Evolutionary conservation across 2,797 vertebrate species (phyloP).

Genomic region (Decapterus maruadsi): DNA sequence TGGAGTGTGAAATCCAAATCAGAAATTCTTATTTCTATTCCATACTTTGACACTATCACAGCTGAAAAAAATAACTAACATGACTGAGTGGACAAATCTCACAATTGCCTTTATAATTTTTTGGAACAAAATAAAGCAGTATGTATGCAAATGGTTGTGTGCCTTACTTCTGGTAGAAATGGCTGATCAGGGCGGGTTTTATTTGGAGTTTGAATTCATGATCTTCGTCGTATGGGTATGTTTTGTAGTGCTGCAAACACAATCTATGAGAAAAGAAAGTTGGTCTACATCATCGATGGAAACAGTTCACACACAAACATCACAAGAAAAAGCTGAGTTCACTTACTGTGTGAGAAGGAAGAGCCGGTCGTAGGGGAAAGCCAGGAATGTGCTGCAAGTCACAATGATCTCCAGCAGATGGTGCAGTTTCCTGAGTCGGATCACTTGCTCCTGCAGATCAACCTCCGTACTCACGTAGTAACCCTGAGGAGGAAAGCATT

Average conservation of each 20-base stretch:
- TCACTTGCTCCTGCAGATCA: constrained; percentile 92
- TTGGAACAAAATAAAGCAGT: not conserved
- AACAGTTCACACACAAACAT: not conserved
- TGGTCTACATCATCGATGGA: not conserved
- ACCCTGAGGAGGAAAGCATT: constrained; percentile 80
- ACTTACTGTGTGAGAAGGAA: constrained; percentile 94
- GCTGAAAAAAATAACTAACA: not conserved
- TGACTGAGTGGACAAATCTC: constrained; percentile 6
- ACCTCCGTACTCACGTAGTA: constrained; percentile 91
- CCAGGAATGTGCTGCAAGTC: constrained; percentile 91
- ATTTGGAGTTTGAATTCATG: constrained; percentile 92
- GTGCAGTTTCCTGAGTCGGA: constrained; percentile 93
- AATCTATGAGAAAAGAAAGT: constrained; percentile 79
- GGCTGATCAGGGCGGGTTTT: constrained; percentile 89
- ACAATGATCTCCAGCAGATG: constrained; percentile 94
- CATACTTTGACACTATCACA: not conserved
- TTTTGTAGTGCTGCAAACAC: constrained; percentile 94
- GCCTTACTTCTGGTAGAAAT: constrained; percentile 92
- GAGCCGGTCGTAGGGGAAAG: constrained; percentile 91
- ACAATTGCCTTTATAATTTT: not conserved
- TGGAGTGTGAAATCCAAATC: not conserved
- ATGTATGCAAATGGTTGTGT: not conserved
- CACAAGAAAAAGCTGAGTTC: not conserved
- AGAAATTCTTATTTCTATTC: not conserved
- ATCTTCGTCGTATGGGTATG: constrained; percentile 90